Evolutionary conservation across 1,140 invertebrate genomes (phyloP).

Genomic region (Penaeus indicus): DNA sequence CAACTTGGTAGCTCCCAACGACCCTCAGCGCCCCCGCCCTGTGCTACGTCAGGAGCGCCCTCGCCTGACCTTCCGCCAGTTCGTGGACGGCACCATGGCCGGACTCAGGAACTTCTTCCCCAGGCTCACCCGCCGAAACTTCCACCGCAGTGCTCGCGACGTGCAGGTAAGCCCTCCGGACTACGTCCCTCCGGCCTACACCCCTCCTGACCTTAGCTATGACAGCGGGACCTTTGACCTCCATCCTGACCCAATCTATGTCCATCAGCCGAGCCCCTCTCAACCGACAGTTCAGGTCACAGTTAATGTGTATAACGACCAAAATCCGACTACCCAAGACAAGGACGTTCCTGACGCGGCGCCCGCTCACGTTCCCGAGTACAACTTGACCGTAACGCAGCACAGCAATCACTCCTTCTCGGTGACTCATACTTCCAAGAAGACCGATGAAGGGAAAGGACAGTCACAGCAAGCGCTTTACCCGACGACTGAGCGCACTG

Average conservation of each 20-base stretch:
- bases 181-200: too few relatives aligned
- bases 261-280: too few relatives aligned
- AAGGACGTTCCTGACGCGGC: not conserved
- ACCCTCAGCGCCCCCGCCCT: not conserved
- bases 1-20: conserved; percentile 8
- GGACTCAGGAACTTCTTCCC: conserved; percentile 12
- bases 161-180: conserved; percentile 28
- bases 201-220: too few relatives aligned
- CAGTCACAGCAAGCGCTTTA: too few relatives aligned
- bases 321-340: not conserved
- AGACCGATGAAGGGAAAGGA: too few relatives aligned
- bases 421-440: not conserved
- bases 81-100: conserved; percentile 22
- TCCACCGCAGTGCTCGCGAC: conserved; percentile 17
- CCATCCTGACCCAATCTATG: too few relatives aligned
- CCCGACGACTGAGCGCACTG: not conserved
- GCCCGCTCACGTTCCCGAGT: not conserved
- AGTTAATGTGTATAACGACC: not conserved
- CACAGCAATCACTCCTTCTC: conserved; percentile 17
- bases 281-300: too few relatives aligned
- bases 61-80: conserved; percentile 32
- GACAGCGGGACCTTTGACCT: too few relatives aligned
- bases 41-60: not conserved
- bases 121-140: conserved; percentile 7
- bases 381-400: conserved; percentile 25